These are phyloP conservation scores for Diogma glabrata DNA, from an alignment of 2,888 invertebrate genomes.

Conservation along the genomic window DNA sequence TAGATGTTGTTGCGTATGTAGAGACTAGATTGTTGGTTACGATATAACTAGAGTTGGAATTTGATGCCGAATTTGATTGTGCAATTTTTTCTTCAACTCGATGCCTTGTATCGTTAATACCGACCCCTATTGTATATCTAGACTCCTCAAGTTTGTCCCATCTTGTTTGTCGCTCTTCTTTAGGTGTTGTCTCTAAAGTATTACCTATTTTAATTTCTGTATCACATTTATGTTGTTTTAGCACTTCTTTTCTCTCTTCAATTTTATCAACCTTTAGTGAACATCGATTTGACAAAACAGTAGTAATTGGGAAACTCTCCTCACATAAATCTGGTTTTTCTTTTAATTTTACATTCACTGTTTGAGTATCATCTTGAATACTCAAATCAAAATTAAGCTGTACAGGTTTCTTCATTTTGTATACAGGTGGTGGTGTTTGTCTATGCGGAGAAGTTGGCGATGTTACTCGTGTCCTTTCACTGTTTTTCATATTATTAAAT, in stretches of 20 bases:
- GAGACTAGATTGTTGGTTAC: slow-evolving; percentile 27
- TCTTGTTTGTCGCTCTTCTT: slow-evolving; percentile 6
- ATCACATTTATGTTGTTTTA: not conserved
- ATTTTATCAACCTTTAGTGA: not conserved
- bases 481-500: not conserved
- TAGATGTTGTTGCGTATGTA: no score
- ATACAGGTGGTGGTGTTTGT: slow-evolving; percentile 27
- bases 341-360: slow-evolving; percentile 39
- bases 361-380: slow-evolving; percentile 39
- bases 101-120: not conserved
- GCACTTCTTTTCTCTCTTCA: not conserved
- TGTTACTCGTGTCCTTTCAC: not conserved
- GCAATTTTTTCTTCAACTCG: not conserved
- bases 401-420: slow-evolving; percentile 43
- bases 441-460: not conserved
- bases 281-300: not conserved
- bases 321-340: slow-evolving; percentile 23
- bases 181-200: not conserved
- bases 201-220: no score
- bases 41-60: slow-evolving; percentile 21
- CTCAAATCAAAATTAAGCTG: slow-evolving; percentile 42
- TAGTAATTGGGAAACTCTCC: no score
- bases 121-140: not conserved
- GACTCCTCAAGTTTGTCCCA: slow-evolving; percentile 5
- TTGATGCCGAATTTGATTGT: not conserved